A percentile compares a stretch with the other conserved stretches of the same genome.
phyloP scores from a whole-genome alignment of 2,888 invertebrate species.

The Trachelus troglodyta region DNA sequence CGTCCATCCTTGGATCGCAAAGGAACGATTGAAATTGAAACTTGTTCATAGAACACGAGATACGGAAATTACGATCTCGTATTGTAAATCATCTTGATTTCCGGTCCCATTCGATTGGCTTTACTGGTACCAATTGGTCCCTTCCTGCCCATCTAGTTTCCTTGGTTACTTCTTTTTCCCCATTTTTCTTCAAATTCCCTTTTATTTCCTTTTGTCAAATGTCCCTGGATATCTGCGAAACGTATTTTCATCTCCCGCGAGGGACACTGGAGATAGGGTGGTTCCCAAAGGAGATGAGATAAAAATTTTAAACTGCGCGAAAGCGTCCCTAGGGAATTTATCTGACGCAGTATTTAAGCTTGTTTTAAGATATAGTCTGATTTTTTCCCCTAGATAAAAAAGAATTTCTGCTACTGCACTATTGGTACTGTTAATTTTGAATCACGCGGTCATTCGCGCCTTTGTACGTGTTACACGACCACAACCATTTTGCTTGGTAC shows the following conservation, averaged over 20 bases:
- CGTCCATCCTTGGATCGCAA: not conserved
- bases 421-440: not conserved
- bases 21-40: not conserved
- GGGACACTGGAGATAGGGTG: not conserved
- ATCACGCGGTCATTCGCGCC: not conserved
- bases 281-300: not conserved
- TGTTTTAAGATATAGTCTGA: not conserved
- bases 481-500: constrained; percentile 1
- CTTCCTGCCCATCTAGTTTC: not conserved
- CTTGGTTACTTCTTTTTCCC: not conserved
- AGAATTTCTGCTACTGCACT: not conserved
- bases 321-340: not conserved
- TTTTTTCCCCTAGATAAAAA: not conserved
- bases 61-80: not conserved
- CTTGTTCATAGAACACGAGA: not conserved
- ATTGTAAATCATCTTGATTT: not conserved
- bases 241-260: not conserved
- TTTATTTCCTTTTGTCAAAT: not conserved
- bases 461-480: not conserved
- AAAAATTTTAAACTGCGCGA: not conserved
- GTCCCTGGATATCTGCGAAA: not conserved
- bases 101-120: not conserved
- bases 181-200: not conserved
- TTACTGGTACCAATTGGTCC: not conserved
- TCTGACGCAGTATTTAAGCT: not conserved